Base-by-base conservation (phyloP, 2,113 vertebrate species). In the Benthochromis sp. region DNA sequence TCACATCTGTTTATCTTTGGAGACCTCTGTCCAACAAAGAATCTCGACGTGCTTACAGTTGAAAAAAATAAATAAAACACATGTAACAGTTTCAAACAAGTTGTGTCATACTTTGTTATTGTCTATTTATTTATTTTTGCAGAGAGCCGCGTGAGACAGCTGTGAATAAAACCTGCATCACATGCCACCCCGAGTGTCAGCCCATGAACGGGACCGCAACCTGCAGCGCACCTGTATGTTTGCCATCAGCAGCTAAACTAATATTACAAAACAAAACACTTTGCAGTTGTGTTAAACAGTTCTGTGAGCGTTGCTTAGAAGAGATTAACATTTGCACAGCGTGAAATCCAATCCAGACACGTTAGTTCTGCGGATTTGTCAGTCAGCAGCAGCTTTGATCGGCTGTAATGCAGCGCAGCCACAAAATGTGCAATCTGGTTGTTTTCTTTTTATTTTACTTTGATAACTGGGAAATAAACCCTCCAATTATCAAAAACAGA, bases 111-210 rank as follows among this genome's bases (percentile, higher is more conserved):
- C 69, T 85, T 79, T 89, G 21, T 82, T 36, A 3, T 84, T 91
- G 52, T 89, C 43, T 12, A 1, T 34, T 27, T 27, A 27, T 27
- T 4, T 27, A 27, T 27, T 27, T 89, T 55, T 92, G 71, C 94
- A 98, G 98, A 59, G 96, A 97, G 19, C 96, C 95, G 0, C 96
- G 97, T 7, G 98, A 99, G 90, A 96, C 91, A 34, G 91, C 95
- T 78, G 90, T 95, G 86, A 94, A 96, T 81, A 96, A 93, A 71
- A 95, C 92, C 19, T 99, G 98, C 90, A 11, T 96, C 16, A 93
- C 92, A 24, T 99, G 98, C 90, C 96, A 99, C 91, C 90, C 96
- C 0, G 97, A 98, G 92, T 99, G 98, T 92, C 94, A 94, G 9
- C 96, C 87, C 66, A 94, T 97, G 84, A 98, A 98, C 29, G 95